Conservation (phyloP, 2,113 vertebrate genomes). For the Gymnarchus niloticus region DNA sequence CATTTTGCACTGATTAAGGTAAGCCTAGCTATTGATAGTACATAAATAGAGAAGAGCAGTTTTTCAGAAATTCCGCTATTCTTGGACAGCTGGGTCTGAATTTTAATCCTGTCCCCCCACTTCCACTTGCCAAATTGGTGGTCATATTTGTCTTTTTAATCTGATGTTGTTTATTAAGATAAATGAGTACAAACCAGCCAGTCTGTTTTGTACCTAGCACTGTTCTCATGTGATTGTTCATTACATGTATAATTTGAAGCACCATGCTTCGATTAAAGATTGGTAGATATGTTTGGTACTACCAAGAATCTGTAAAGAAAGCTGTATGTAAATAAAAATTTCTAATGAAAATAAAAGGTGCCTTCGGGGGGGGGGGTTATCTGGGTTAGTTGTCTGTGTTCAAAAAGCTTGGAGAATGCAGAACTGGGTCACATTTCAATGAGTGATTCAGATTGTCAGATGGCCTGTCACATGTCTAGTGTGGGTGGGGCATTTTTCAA, state of each 20-base stretch:
- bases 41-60: not conserved
- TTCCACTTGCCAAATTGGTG: not conserved
- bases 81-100: not conserved
- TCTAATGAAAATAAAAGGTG: not conserved
- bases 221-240: not conserved
- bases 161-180: not conserved
- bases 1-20: not conserved
- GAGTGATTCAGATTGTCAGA: not conserved
- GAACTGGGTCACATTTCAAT: not conserved
- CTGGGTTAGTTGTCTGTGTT: not conserved
- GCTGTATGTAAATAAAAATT: not conserved
- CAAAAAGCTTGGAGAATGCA: not conserved
- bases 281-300: not conserved
- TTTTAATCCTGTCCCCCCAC: not conserved
- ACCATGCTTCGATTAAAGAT: not conserved
- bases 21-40: not conserved
- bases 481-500: not conserved
- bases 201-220: not conserved
- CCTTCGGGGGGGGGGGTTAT: not conserved
- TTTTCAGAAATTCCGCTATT: not conserved
- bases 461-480: not conserved
- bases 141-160: not conserved
- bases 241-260: not conserved
- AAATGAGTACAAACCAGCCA: not conserved
- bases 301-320: not conserved